Percentiles rank a stretch among this genome's conserved stretches.
Conservation (phyloP, 2,888 invertebrate species). For the Mythimna pallens region DNA sequence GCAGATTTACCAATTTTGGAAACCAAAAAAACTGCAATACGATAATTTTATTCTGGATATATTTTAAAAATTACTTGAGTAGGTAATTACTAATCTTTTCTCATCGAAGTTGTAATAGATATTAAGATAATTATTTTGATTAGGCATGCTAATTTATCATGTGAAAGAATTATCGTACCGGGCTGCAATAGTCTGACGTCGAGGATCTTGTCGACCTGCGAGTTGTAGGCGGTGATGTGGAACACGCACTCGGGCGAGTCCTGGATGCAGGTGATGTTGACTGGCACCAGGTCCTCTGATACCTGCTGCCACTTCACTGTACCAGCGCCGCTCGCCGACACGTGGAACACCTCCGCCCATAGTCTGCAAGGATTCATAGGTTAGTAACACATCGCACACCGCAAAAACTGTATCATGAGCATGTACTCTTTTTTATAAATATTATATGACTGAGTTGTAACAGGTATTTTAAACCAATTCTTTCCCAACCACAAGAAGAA, state of each 20-base stretch:
- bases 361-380: conserved; percentile 91
- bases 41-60: background rate
- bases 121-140: no score
- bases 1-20: background rate
- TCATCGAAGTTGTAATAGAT: no score
- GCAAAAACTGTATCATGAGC: background rate
- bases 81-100: no score
- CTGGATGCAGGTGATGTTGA: conserved; percentile 99
- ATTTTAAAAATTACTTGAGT: background rate
- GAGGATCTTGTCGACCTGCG: conserved; percentile 99
- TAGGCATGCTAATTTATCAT: background rate
- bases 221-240: conserved; percentile 99
- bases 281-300: conserved; percentile 99
- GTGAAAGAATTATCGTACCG: conserved; percentile 90
- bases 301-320: conserved; percentile 99
- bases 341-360: conserved; percentile 99
- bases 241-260: conserved; percentile 99
- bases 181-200: conserved; percentile 99
- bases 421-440: background rate
- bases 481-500: background rate
- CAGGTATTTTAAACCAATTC: background rate
- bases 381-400: conserved; percentile 11
- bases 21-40: background rate
- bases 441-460: background rate
- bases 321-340: conserved; percentile 97